Evolutionary conservation across 2,797 vertebrate genomes (phyloP).

Genomic region (Taeniopygia guttata): DNA sequence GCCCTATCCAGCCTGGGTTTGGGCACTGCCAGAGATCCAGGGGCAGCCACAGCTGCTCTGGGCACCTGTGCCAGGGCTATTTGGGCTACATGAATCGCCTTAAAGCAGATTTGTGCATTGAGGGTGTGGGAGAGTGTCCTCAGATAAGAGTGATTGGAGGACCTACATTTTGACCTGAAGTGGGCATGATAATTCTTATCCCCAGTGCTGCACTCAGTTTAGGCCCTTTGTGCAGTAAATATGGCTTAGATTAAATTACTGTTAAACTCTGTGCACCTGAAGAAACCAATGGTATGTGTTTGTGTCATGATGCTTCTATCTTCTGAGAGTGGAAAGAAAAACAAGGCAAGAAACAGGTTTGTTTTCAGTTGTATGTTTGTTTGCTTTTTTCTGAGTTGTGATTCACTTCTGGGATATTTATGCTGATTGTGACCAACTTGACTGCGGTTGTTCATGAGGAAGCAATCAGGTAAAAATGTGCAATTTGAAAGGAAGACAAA

Average conservation of each 20-base stretch:
- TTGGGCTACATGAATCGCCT: neutral
- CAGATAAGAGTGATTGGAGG: neutral
- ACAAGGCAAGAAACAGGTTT: neutral
- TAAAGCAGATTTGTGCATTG: neutral
- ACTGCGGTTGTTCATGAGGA: neutral
- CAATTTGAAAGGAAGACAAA: conserved; percentile 3
- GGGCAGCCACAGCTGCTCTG: neutral
- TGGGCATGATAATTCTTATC: neutral
- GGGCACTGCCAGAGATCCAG: rapidly evolving
- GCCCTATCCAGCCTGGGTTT: rapidly evolving
- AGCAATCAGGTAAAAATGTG: conserved; percentile 42
- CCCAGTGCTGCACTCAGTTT: rapidly evolving
- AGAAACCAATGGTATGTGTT: neutral
- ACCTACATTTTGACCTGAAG: neutral
- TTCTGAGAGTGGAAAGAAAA: neutral
- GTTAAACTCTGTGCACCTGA: neutral
- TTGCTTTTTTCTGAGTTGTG: neutral
- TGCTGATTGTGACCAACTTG: neutral
- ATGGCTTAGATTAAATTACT: neutral
- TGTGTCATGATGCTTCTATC: neutral
- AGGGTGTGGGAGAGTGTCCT: neutral
- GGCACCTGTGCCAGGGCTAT: neutral
- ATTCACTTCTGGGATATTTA: conserved; percentile 29
- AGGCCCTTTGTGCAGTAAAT: neutral
- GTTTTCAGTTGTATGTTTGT: neutral